phyloP scores from a whole-genome alignment of 2,888 invertebrate species.

The Phaedon cochleariae region DNA sequence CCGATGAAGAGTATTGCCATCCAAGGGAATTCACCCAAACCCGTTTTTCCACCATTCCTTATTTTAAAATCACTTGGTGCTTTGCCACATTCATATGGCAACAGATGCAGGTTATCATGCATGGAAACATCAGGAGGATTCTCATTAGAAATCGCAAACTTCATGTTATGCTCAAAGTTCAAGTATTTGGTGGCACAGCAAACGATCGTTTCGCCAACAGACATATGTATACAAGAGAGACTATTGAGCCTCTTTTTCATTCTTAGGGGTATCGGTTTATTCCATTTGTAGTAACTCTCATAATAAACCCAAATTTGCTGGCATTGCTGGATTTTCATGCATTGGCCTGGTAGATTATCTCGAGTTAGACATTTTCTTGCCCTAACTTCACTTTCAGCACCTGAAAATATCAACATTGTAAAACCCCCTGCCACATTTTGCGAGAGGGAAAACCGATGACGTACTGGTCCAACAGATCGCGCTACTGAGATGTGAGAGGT shows the following conservation, averaged over 20 bases:
- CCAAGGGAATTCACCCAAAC: constrained; percentile 76
- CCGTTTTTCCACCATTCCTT: constrained; percentile 69
- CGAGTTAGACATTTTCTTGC: background rate
- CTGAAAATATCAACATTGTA: background rate
- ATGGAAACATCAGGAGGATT: constrained; percentile 55
- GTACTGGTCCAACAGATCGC: no score
- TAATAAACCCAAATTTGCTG: background rate
- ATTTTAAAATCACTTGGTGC: constrained; percentile 61
- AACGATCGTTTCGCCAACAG: background rate
- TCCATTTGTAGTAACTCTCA: background rate
- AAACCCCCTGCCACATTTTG: no score
- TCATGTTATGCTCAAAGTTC: background rate
- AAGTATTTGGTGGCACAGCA: background rate
- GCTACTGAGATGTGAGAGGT: no score
- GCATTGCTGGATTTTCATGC: background rate
- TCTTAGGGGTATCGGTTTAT: background rate
- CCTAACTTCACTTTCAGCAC: background rate
- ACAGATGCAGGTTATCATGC: constrained; percentile 56
- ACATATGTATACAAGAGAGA: background rate
- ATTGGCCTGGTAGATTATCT: background rate
- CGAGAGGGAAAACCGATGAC: no score
- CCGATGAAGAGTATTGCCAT: constrained; percentile 67
- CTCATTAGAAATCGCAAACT: background rate
- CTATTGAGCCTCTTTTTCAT: background rate
- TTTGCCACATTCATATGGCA: constrained; percentile 66